These are phyloP conservation scores for Microcebus jonahi DNA, from an alignment of 2,113 vertebrate genomes.

Conservation along the genomic window DNA sequence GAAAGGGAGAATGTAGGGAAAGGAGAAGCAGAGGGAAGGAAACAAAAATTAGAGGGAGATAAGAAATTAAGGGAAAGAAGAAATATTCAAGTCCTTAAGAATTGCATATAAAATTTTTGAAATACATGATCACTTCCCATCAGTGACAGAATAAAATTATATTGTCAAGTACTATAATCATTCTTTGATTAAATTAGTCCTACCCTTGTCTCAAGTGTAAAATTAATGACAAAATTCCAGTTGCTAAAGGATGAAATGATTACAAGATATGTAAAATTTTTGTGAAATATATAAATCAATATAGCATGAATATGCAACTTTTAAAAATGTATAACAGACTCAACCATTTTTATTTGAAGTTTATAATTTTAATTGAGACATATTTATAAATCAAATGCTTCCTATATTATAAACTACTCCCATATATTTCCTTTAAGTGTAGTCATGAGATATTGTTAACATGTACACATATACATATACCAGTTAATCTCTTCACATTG, in stretches of 20 bases:
- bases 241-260: slow-evolving; percentile 27
- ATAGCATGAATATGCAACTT: not conserved
- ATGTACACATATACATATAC: not conserved
- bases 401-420: slow-evolving; percentile 52
- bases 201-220: slow-evolving; percentile 56
- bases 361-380: slow-evolving; percentile 60
- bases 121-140: slow-evolving; percentile 51
- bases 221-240: slow-evolving; percentile 68
- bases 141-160: slow-evolving; percentile 71
- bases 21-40: not conserved
- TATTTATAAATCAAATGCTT: slow-evolving; percentile 35
- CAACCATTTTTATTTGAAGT: slow-evolving; percentile 27
- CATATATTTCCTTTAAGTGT: slow-evolving; percentile 44
- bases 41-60: slow-evolving; percentile 48
- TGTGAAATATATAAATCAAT: not conserved
- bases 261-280: slow-evolving; percentile 18
- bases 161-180: slow-evolving; percentile 69
- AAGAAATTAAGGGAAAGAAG: slow-evolving; percentile 51
- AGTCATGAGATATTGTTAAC: slow-evolving; percentile 61
- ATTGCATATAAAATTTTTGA: slow-evolving; percentile 66
- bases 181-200: slow-evolving; percentile 62
- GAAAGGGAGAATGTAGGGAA: not conserved
- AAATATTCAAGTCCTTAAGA: slow-evolving; percentile 52
- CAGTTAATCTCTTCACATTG: slow-evolving; percentile 62
- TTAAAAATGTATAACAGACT: not conserved